Evolutionary conservation across 37 sponge, comb jelly and placozoan genomes (phyloP), one percentile per base, ranked within the genome.

Genomic region (Ephydatia muelleri): DNA sequence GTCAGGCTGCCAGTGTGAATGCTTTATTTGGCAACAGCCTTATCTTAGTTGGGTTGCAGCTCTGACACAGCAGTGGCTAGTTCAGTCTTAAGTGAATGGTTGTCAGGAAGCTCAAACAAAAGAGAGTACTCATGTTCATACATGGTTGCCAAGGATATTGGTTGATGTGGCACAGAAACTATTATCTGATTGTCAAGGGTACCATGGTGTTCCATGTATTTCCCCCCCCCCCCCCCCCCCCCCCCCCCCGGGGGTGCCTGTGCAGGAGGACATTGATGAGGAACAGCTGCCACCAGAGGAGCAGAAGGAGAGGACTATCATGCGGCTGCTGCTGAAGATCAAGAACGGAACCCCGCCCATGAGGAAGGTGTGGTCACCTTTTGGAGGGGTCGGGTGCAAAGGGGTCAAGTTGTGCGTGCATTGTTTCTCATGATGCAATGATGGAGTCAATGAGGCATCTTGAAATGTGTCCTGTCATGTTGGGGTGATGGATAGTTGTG

Each of bases 311-410:
- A 47, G 97, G 28, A 88, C 89, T 37, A 98, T 98, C 75, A 98
- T 96, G 99, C 91, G 86, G 26, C 85, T 98, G 26, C 89, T 98
- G 30, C 88, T 98, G 31, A 98, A 98, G 83, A 98, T 98, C 35
- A 98, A 98, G 94, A 98, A 98, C 76, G 97, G 99, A 0, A 98
- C 97, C 3, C 99, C 99, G 28, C 99, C 99, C 68, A 96, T 98
- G 99, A 94, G 99, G 65, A 98, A 98, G 80, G 88, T 93, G n/a
- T n/a, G n/a, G n/a, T n/a, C n/a, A n/a, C n/a, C n/a, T n/a, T n/a
- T n/a, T n/a, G n/a, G n/a, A n/a, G n/a, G n/a, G n/a, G n/a, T n/a
- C n/a, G n/a, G n/a, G n/a, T n/a, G n/a, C n/a, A n/a, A n/a, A n/a
- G n/a, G n/a, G n/a, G 27, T 3, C 82, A 6, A 22, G 3, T 49